Percentiles rank a stretch among this genome's conserved stretches.
Evolutionary conservation across 2,797 vertebrate species (phyloP).

Genomic region (Echiichthys vipera): DNA sequence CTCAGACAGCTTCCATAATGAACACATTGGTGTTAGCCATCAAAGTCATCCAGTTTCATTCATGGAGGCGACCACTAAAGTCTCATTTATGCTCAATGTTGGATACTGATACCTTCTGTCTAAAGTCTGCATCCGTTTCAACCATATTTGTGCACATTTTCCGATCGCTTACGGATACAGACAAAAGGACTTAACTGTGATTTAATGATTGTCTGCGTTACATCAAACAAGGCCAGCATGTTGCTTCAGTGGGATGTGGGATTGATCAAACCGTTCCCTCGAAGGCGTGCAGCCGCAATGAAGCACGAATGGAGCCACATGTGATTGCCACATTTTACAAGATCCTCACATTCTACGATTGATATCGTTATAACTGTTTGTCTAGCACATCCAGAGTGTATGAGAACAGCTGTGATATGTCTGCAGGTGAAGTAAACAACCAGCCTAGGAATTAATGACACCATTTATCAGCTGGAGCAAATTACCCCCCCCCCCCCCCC

Average conservation of each 20-base stretch:
- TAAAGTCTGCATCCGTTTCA: too few relatives aligned
- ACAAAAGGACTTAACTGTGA: not conserved
- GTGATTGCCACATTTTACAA: slow-evolving; percentile 12
- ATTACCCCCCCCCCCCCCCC: slow-evolving; percentile 6
- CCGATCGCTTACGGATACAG: too few relatives aligned
- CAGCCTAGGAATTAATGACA: not conserved
- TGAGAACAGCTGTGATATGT: slow-evolving; percentile 27
- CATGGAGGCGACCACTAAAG: too few relatives aligned
- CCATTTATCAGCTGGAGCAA: slow-evolving; percentile 24
- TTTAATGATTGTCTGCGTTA: not conserved
- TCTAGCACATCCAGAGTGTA: not conserved
- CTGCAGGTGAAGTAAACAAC: slow-evolving; percentile 7
- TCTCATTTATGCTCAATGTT: too few relatives aligned
- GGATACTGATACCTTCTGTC: too few relatives aligned
- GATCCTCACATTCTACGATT: slow-evolving; percentile 3
- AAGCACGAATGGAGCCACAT: slow-evolving; percentile 21
- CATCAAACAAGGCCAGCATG: not conserved
- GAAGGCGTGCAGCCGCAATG: not conserved
- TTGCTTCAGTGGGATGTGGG: not conserved
- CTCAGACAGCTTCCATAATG: not conserved
- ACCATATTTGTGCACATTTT: too few relatives aligned
- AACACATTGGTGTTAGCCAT: not conserved
- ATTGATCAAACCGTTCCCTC: slow-evolving; percentile 25
- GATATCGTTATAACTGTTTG: not conserved
- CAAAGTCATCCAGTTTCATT: not conserved